Evolutionary conservation across 1,140 invertebrate species (phyloP).

Genomic region (Pachyrhynchus sulphureomaculatus): DNA sequence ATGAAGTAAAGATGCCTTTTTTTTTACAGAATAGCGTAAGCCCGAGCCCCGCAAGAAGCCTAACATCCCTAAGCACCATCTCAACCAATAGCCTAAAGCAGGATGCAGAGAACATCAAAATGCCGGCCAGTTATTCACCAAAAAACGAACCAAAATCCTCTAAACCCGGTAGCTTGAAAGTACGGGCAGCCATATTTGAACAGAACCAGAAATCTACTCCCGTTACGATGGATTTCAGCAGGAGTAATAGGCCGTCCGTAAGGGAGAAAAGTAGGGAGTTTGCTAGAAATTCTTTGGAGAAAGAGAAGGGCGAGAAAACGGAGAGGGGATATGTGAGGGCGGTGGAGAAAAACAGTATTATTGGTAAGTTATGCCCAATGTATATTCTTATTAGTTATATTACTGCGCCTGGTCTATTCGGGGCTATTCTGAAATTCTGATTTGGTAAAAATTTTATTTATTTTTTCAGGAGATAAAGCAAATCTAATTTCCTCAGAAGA

Average conservation of each 20-base stretch:
- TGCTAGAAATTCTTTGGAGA: not conserved
- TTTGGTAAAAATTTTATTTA: not conserved
- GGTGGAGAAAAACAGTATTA: slow-evolving; percentile 2
- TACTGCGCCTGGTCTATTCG: no score
- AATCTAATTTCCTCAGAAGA: slow-evolving; percentile 7
- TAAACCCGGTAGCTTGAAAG: slow-evolving; percentile 37
- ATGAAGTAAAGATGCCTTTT: no score
- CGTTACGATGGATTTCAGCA: slow-evolving; percentile 11
- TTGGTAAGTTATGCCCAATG: not conserved
- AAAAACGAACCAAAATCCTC: slow-evolving; percentile 14
- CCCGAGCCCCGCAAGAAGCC: slow-evolving; percentile 11
- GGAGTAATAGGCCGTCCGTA: slow-evolving; percentile 1
- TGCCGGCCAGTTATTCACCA: not conserved
- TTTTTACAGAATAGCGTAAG: not conserved
- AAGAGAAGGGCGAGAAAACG: slow-evolving; percentile 4
- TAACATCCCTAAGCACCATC: slow-evolving; percentile 3
- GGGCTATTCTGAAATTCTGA: no score
- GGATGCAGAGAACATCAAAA: not conserved
- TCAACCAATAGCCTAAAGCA: not conserved
- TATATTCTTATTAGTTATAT: not conserved
- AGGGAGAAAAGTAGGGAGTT: slow-evolving; percentile 6
- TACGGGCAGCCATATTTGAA: slow-evolving; percentile 43
- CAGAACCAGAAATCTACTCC: slow-evolving; percentile 30
- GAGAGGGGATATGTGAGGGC: not conserved
- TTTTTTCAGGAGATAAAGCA: slow-evolving; percentile 11